These are phyloP conservation scores for Lagria hirta DNA, from an alignment of 2,888 invertebrate genomes.

Conservation along the genomic window DNA sequence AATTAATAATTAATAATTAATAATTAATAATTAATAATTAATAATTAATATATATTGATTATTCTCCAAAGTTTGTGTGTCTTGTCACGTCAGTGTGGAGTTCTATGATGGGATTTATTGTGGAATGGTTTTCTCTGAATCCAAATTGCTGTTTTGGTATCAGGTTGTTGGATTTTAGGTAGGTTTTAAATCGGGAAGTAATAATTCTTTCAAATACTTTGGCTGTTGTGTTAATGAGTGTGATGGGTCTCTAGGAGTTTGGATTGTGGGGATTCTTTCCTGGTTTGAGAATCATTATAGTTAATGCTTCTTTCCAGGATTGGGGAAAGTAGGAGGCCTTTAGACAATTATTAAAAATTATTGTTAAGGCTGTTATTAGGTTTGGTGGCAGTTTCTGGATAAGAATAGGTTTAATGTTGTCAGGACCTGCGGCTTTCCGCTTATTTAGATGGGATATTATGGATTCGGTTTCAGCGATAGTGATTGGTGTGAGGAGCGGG, in stretches of 20 bases:
- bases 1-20: too few relatives aligned
- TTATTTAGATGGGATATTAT: too few relatives aligned
- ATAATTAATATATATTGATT: too few relatives aligned
- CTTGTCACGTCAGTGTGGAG: slow-evolving; percentile 34
- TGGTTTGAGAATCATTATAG: slow-evolving; percentile 11
- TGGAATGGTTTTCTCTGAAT: slow-evolving; percentile 39
- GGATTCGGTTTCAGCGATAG: too few relatives aligned
- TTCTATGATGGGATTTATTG: slow-evolving; percentile 37
- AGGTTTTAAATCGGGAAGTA: not conserved
- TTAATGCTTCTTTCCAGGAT: slow-evolving; percentile 14
- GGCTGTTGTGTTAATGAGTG: slow-evolving; percentile 10
- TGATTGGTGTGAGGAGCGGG: too few relatives aligned
- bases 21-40: too few relatives aligned
- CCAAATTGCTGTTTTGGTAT: slow-evolving; percentile 36
- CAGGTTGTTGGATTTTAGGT: slow-evolving; percentile 10
- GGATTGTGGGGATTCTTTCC: slow-evolving; percentile 6
- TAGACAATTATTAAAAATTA: slow-evolving; percentile 10
- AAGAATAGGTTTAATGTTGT: slow-evolving; percentile 6
- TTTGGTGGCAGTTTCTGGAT: not conserved
- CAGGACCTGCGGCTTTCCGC: slow-evolving; percentile 17
- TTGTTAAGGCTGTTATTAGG: slow-evolving; percentile 4
- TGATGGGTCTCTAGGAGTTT: slow-evolving; percentile 16
- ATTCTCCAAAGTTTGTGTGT: slow-evolving; percentile 34
- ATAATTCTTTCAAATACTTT: slow-evolving; percentile 15
- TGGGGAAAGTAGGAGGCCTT: slow-evolving; percentile 11